Conservation (phyloP, 2,888 invertebrate species). For the Chrysolina oricalcia region DNA sequence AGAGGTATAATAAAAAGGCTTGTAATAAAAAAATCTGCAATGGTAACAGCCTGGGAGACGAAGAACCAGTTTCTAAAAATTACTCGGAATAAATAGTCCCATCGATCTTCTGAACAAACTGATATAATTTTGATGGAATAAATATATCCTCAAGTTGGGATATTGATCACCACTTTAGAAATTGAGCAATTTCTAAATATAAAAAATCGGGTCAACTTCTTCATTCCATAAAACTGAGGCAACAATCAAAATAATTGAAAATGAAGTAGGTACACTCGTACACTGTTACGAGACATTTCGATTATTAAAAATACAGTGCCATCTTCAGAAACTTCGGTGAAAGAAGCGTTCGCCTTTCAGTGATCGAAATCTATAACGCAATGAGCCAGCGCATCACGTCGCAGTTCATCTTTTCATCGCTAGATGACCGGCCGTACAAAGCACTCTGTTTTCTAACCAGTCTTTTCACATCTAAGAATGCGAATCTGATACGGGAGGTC, state of each 20-base stretch:
- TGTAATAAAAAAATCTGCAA: too few species aligned
- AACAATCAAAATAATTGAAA: background rate
- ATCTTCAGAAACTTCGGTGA: background rate
- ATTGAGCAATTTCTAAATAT: conserved; percentile 19
- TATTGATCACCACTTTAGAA: background rate
- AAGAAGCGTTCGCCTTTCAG: background rate
- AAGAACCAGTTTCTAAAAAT: too few species aligned
- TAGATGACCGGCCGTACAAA: conserved; percentile 7
- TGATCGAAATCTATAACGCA: background rate
- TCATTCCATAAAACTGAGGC: background rate
- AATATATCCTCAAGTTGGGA: background rate
- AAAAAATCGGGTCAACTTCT: background rate
- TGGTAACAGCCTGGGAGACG: too few species aligned
- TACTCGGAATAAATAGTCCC: too few species aligned
- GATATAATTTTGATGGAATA: background rate
- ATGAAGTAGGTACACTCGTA: background rate
- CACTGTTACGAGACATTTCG: background rate
- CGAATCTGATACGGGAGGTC: background rate
- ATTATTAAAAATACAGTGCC: background rate
- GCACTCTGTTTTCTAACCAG: background rate
- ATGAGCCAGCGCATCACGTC: background rate
- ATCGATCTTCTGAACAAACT: too few species aligned
- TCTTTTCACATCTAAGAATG: background rate
- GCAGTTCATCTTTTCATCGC: conserved; percentile 35
- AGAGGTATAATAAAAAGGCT: too few species aligned